Evolutionary conservation across 2,888 invertebrate species (phyloP), one percentile per base, ranked within the genome.

Genomic region (Melipona beecheii): DNA sequence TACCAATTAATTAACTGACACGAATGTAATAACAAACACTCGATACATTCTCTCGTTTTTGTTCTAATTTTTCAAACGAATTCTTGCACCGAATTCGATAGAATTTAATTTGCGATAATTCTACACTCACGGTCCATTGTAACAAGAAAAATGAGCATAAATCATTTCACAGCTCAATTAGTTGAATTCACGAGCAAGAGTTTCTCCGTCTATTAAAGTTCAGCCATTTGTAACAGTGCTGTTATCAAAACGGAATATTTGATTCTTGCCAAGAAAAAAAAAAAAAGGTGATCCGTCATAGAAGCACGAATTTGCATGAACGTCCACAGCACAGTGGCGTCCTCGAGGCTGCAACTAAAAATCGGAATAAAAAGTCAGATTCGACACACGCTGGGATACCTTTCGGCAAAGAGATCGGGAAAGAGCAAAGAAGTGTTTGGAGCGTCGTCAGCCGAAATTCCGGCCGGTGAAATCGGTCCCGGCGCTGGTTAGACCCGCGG

Each of bases 401-500:
- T 36, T 36, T 58, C n/a, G 56, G 36, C 31, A n/a, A 27, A 9
- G 19, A 13, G 9, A 52, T 2, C 4, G n/a, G 17, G 0, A 27
- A n/a, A 54, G 5, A 27, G n/a, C 36, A 19, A 15, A n/a, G 31
- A 52, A 50, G 15, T 17, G 21, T 17, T 11, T 15, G 54, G 49
- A 52, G 19, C 71, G 72, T 83, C 75, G 21, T 68, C 70, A 84
- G 70, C 79, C 87, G 76, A 88, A 86, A 88, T 86, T 77, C 82
- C 75, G 58, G 0, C 19, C 31, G 77, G 86, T 88, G 86, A 88
- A 88, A 88, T 87, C 82, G 78, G 49, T 56, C n/a, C 58, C 54
- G 72, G 15, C 54, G 64, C 50, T 81, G 52, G 56, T 64, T 69
- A 64, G 78, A 72, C 62, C 80, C 60, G 64, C 62, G 66, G 56